phyloP scores from a whole-genome alignment of 2,113 vertebrate species.

The Fregetta grallaria region DNA sequence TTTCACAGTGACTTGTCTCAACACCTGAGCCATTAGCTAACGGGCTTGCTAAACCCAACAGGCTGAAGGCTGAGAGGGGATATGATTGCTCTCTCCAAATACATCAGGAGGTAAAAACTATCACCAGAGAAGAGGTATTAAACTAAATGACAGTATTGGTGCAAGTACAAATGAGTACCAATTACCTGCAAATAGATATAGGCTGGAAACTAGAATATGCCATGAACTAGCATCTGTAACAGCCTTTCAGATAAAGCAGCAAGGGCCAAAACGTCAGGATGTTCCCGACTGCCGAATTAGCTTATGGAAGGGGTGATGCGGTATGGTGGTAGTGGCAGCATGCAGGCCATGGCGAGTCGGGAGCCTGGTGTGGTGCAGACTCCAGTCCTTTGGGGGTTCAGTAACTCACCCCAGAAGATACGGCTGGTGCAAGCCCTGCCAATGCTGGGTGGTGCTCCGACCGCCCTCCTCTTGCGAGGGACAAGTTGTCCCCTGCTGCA shows the following conservation, averaged over 20 bases:
- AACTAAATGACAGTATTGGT: no score
- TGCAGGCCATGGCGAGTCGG: accelerated
- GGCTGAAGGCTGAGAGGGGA: not conserved
- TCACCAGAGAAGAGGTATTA: not conserved
- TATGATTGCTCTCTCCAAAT: not conserved
- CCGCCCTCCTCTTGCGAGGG: accelerated
- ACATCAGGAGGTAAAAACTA: not conserved
- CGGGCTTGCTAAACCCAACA: not conserved
- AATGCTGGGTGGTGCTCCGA: accelerated
- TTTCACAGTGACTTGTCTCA: not conserved
- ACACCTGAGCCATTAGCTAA: not conserved
- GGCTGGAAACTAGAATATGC: not conserved
- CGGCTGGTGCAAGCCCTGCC: not conserved
- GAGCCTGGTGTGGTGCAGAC: not conserved
- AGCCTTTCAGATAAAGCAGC: not conserved
- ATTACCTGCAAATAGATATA: not conserved
- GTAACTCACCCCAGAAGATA: not conserved
- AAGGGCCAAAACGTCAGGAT: not conserved
- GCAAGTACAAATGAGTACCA: no score
- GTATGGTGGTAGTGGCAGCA: not conserved
- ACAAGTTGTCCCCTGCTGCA: not conserved
- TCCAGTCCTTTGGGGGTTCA: not conserved
- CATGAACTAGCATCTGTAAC: not conserved
- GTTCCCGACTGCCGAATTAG: not conserved
- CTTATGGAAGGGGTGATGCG: not conserved